Evolutionary conservation across 2,888 invertebrate species (phyloP).

Genomic region (Coronaproctus castanopsis): DNA sequence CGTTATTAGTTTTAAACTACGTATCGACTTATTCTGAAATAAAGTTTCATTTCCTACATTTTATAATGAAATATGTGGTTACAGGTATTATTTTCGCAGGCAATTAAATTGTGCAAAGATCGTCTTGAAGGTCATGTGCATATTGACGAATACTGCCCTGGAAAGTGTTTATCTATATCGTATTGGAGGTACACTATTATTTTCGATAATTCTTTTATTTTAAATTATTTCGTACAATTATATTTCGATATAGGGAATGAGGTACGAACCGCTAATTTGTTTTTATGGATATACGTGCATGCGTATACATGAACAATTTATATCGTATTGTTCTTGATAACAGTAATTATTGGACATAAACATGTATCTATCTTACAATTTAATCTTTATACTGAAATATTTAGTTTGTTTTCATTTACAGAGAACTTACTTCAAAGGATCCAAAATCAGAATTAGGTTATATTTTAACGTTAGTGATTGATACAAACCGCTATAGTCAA

Average conservation of each 20-base stretch:
- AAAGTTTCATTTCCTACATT: no score
- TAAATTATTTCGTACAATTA: not conserved
- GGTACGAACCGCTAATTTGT: no score
- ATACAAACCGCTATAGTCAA: slow-evolving; percentile 54
- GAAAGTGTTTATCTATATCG: slow-evolving; percentile 71
- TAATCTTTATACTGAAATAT: no score
- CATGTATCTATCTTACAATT: no score
- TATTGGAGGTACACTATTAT: slow-evolving; percentile 58
- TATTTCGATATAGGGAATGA: not conserved
- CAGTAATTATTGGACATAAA: no score
- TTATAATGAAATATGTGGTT: no score
- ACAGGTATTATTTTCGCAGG: slow-evolving; percentile 64
- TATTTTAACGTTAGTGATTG: slow-evolving; percentile 70
- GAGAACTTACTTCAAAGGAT: slow-evolving; percentile 41
- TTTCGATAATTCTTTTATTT: slow-evolving; percentile 12
- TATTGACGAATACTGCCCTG: slow-evolving; percentile 76
- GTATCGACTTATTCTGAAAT: not conserved
- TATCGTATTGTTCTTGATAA: no score
- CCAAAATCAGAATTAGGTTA: slow-evolving; percentile 71
- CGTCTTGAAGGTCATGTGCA: slow-evolving; percentile 71
- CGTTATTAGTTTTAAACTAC: not conserved
- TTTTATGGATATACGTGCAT: no score
- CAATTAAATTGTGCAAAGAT: slow-evolving; percentile 66
- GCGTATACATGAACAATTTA: no score
- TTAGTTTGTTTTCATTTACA: not conserved